Evolutionary conservation across 2,888 invertebrate genomes (phyloP).

Genomic region (Perithous albicinctus): DNA sequence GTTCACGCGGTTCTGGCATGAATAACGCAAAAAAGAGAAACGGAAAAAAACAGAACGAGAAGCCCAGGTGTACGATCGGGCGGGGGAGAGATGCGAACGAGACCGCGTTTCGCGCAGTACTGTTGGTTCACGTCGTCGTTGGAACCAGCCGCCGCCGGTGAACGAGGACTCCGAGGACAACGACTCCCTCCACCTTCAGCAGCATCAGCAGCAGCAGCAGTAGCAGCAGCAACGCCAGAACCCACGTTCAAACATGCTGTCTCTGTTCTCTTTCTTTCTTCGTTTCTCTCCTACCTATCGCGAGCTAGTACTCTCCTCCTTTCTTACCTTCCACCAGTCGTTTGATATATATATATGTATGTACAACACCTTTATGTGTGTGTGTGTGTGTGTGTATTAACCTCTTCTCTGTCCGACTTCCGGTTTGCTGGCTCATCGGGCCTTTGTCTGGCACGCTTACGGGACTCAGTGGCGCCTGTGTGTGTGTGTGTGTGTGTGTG

Average conservation of each 20-base stretch:
- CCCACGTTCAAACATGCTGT: constrained; percentile 59
- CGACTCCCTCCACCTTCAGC: constrained; percentile 76
- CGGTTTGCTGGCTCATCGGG: constrained; percentile 32
- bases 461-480: constrained; percentile 17
- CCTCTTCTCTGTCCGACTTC: constrained; percentile 48
- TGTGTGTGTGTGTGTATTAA: constrained; percentile 29
- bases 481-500: too few species aligned
- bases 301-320: constrained; percentile 35
- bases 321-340: constrained; percentile 40
- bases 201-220: constrained; percentile 53
- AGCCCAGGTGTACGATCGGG: constrained; percentile 2
- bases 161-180: constrained; percentile 80
- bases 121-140: constrained; percentile 69
- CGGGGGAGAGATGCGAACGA: constrained; percentile 61
- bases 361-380: constrained; percentile 24
- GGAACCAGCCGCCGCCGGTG: constrained; percentile 74
- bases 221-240: constrained; percentile 41
- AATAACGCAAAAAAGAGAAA: background rate
- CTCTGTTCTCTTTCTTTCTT: constrained; percentile 44
- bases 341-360: too few species aligned
- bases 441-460: constrained; percentile 30
- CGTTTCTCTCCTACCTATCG: constrained; percentile 41
- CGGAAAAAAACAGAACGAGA: constrained; percentile 22
- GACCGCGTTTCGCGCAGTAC: constrained; percentile 79
- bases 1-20: background rate